phyloP scores from a whole-genome alignment of 2,797 vertebrate species.

The Myoxocephalus aenaeus region DNA sequence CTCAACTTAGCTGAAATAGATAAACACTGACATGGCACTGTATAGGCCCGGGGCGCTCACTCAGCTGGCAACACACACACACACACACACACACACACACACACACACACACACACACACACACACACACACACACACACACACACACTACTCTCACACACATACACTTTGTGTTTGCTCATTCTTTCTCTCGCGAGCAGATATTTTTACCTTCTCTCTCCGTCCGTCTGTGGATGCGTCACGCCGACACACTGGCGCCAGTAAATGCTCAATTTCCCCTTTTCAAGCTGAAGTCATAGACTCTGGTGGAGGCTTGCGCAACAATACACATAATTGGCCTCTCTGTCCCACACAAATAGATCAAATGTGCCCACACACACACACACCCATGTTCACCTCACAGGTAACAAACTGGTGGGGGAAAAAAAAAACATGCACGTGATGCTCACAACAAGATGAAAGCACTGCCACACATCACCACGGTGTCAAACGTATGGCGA shows the following conservation, averaged over 20 bases:
- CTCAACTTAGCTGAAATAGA: slow-evolving; percentile 68
- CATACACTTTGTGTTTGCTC: slow-evolving; percentile 36
- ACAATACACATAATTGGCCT: not conserved
- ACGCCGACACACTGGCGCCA: slow-evolving; percentile 42
- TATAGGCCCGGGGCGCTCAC: slow-evolving; percentile 42
- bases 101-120: not conserved
- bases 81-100: slow-evolving; percentile 2
- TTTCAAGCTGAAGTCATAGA: slow-evolving; percentile 66
- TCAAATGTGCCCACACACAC: slow-evolving; percentile 16
- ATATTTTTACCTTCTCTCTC: slow-evolving; percentile 40
- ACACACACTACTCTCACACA: no score
- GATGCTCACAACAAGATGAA: slow-evolving; percentile 12
- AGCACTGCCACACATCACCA: slow-evolving; percentile 27
- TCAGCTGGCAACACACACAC: slow-evolving; percentile 24
- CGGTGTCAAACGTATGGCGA: slow-evolving; percentile 20
- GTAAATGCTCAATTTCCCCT: slow-evolving; percentile 66
- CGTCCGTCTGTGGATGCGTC: slow-evolving; percentile 23
- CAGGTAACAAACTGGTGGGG: not conserved
- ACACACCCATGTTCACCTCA: not conserved
- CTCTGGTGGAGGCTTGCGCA: slow-evolving; percentile 47
- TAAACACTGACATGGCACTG: slow-evolving; percentile 72
- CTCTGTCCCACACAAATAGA: not conserved
- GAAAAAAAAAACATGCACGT: slow-evolving; percentile 4
- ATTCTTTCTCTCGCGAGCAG: slow-evolving; percentile 12
- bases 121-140: slow-evolving; percentile 11